Evolutionary conservation across 2,797 vertebrate species (phyloP), one percentile per base, ranked within the genome.

Genomic region (Triplophysa yarkandensis): DNA sequence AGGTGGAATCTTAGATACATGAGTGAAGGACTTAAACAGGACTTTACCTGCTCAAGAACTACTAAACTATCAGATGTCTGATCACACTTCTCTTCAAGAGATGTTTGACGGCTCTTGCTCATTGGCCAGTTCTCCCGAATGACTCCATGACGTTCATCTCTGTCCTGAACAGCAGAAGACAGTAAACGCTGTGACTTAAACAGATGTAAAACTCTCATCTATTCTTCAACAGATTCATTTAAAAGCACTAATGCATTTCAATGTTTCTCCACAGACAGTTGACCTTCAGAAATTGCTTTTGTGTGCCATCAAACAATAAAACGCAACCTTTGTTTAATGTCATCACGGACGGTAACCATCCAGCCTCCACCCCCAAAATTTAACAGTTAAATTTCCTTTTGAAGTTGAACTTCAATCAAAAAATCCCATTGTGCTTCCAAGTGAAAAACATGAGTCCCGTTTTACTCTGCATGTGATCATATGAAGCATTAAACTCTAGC

Each of bases 331-430:
- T 80, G 81, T 77, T 46, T 81, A 85, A 87, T 84, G 71, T 79
- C 81, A 84, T 88, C 77, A 88, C 79, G 43, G 87, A 87, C 88
- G 81, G 83, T 76, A 70, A 83, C 78, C 77, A 54, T 30, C 43
- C 61, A 34, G 48, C 63, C 43, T 69, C 67, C 70, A 68, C 44
- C 61, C 79, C 80, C 69, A 64, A 80, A 68, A 88, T 87, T 74
- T 83, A 81, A 86, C 78, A 81, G 79, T 77, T 52, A 82, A 85
- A 85, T 88, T 88, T 85, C 84, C 82, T 86, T 89, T 91, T 91
- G 89, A 92, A 88, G 87, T 85, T 79, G 83, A 87, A 81, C 72
- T 82, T 84, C 75, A 87, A 87, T 88, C 76, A 76, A 41, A 76
- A 44, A 43, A 73, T 68, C 80, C 79, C 73, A 77, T 73, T 80